Evolutionary conservation across 2,888 invertebrate species (phyloP), one percentile per base, ranked within the genome.

Genomic region (Bombylius major): DNA sequence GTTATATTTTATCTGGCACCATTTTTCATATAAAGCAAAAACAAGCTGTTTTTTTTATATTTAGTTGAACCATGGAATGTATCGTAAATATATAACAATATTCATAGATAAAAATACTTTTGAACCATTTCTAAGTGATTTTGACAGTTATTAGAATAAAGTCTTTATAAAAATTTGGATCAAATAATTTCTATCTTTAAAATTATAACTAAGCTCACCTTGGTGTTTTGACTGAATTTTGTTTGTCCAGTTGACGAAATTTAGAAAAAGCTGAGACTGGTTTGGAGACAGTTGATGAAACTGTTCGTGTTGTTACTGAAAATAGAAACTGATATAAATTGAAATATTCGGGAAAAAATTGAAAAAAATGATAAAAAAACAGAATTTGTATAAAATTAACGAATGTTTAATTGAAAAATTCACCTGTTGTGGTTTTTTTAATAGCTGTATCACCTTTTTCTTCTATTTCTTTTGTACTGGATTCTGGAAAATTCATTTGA

Each of bases 221-320:
- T 75, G 88, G 86, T 65, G 75, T 75, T 70, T 83, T 82, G 69
- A 81, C 80, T 66, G 89, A 88, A 75, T 86, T 87, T 77, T 90
- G 89, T 72, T 86, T 86, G 75, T 92, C 92, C 75, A 92, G 82
- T 78, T 92, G 90, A 73, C 87, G 86, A 79, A 92, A 92, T 79
- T 91, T 92, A 70, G 89, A 86, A 77, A 92, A 91, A 62, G 92
- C 89, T 67, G 91, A 90, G 70, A 86, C 81, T 64, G 86, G 84
- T 83, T 88, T 72, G 73, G 77, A 60, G 73, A 77, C 73, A 75
- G 68, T 65, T 58, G 71, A 67, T 69, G 78, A 78, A 69, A 79
- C 79, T 66, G 77, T 78, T 58, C 69, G 69, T 60, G 71, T 73
- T 64, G 72, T 73, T 65, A 73, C 73, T 73, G 57, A 9, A 64